These are phyloP conservation scores for Gobionotothen gibberifrons DNA, from an alignment of 2,797 vertebrate species.

Conservation along the genomic window DNA sequence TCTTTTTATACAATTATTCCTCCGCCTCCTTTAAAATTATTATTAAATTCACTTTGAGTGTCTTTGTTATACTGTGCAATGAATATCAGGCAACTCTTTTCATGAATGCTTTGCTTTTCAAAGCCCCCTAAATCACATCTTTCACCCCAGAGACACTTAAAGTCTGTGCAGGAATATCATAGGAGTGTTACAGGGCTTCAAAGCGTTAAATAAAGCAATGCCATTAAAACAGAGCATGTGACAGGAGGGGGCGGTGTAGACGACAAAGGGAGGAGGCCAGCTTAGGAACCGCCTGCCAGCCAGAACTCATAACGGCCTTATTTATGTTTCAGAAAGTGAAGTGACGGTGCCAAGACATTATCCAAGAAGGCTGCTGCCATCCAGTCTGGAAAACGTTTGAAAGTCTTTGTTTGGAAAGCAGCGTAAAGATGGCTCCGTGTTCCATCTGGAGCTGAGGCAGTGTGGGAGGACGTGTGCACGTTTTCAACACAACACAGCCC, in stretches of 20 bases:
- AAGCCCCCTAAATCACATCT: conserved; percentile 38
- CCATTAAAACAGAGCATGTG: conserved; percentile 14
- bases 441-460: conserved; percentile 74
- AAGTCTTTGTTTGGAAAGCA: conserved; percentile 82
- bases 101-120: conserved; percentile 36
- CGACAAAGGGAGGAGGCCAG: conserved; percentile 2
- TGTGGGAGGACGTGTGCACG: conserved; percentile 69
- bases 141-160: conserved; percentile 11
- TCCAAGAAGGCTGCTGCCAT: conserved; percentile 81
- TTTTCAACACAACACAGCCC: conserved; percentile 61
- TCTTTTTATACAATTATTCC: not conserved
- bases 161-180: conserved; percentile 16
- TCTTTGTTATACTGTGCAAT: conserved; percentile 4
- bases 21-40: conserved; percentile 2
- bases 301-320: conserved; percentile 58
- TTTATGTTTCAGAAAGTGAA: conserved; percentile 81
- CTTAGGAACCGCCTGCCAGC: conserved; percentile 35
- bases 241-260: conserved; percentile 25
- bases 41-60: conserved; percentile 19
- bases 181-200: conserved; percentile 2
- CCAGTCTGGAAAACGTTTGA: conserved; percentile 84
- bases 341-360: conserved; percentile 82
- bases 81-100: conserved; percentile 14
- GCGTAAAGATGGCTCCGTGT: conserved; percentile 67
- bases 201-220: not conserved